Conservation (phyloP, 2,113 vertebrate species). For the Rhea pennata region DNA sequence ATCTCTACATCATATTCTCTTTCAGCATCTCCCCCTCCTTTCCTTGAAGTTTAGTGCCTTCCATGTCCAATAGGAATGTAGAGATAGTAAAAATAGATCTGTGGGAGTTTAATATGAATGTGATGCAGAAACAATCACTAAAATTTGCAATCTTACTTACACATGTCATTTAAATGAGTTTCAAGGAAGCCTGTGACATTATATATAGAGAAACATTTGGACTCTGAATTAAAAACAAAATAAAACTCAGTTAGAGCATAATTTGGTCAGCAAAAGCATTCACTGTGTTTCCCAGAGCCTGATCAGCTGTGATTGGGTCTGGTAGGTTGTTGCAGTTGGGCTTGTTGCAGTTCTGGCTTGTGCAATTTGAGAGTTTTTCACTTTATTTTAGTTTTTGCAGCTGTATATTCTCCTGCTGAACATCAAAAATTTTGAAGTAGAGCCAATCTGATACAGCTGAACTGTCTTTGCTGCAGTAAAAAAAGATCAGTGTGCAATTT, state of each 20-base stretch:
- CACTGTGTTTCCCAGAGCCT: neutral
- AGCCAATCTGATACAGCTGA: constrained; percentile 67
- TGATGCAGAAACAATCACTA: neutral
- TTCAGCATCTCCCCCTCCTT: neutral
- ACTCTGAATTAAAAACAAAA: neutral
- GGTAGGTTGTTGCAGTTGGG: neutral
- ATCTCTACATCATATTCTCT: neutral
- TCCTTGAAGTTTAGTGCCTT: neutral
- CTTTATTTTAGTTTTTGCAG: constrained; percentile 40
- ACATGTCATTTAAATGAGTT: neutral
- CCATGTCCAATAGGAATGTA: neutral
- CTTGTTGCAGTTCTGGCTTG: constrained; percentile 20
- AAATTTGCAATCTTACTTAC: neutral
- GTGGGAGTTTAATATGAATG: rapidly evolving
- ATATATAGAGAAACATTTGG: neutral
- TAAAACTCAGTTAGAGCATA: neutral
- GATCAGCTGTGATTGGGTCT: neutral
- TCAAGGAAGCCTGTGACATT: neutral
- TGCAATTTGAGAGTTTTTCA: neutral
- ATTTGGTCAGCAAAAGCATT: constrained; percentile 14
- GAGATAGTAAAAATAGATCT: neutral
- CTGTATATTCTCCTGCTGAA: constrained; percentile 26
- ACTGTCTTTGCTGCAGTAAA: constrained; percentile 38
- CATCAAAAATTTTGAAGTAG: constrained; percentile 35
- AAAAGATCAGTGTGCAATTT: constrained; percentile 36